Conservation (phyloP, 2,888 invertebrate species). For the Drosophila putrida region DNA sequence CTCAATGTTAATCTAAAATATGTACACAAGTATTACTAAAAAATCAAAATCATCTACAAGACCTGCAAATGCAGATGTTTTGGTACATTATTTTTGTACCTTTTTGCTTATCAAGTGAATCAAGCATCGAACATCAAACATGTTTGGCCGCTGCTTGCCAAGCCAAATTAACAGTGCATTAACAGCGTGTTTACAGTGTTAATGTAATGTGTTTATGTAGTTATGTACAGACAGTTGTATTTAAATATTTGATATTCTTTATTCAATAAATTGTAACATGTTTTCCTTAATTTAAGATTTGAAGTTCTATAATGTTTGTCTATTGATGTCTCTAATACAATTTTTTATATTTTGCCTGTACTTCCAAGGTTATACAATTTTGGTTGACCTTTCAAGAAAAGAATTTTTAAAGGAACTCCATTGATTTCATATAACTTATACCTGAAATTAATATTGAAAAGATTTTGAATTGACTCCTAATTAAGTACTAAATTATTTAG, state of each 20-base stretch:
- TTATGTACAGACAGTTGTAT: neutral
- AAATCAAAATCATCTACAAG: slow-evolving; percentile 18
- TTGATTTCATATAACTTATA: no score
- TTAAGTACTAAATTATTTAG: neutral
- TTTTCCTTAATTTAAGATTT: neutral
- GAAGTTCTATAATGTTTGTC: neutral
- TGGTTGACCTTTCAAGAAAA: no score
- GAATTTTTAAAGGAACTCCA: no score
- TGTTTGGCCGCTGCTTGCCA: slow-evolving; percentile 20
- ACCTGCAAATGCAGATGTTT: slow-evolving; percentile 19
- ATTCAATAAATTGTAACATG: no score
- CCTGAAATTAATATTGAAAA: no score
- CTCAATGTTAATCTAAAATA: slow-evolving; percentile 5
- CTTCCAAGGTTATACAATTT: no score
- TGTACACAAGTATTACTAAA: neutral
- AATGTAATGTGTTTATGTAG: neutral
- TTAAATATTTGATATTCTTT: neutral
- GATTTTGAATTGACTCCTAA: neutral
- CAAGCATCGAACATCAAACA: slow-evolving; percentile 38
- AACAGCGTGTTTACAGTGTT: slow-evolving; percentile 21
- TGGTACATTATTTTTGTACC: slow-evolving; percentile 43
- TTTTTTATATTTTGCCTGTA: no score
- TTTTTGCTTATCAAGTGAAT: slow-evolving; percentile 25
- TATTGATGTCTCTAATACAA: no score
- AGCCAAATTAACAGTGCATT: neutral